These are phyloP conservation scores for Calliphora vicina DNA, from an alignment of 1,140 invertebrate genomes.

Conservation along the genomic window DNA sequence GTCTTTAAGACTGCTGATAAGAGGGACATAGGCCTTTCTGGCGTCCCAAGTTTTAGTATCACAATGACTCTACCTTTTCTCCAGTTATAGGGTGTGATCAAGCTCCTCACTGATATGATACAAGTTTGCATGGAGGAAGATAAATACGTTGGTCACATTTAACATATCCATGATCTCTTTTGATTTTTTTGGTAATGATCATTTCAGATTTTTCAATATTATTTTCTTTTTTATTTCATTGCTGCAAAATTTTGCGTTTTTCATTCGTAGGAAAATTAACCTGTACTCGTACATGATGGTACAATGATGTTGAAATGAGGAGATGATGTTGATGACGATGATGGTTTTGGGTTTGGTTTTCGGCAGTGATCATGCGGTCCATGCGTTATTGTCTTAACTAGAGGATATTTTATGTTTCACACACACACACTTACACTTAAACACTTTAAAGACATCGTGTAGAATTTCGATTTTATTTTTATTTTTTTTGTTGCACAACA, in stretches of 20 bases:
- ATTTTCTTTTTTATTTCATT: not conserved
- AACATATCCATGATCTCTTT: not conserved
- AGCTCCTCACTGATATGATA: no score
- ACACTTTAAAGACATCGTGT: not conserved
- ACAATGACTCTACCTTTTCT: no score
- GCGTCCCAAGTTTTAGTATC: no score
- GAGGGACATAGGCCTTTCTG: no score
- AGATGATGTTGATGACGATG: not conserved
- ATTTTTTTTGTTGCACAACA: not conserved
- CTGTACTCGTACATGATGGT: not conserved
- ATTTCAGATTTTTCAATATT: constrained; percentile 7
- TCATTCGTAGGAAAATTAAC: not conserved
- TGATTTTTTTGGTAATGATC: not conserved
- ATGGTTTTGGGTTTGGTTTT: not conserved
- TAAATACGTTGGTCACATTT: not conserved
- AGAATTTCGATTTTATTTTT: not conserved
- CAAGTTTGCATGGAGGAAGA: no score
- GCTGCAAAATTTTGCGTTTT: not conserved
- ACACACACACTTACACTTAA: not conserved
- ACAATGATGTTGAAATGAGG: not conserved
- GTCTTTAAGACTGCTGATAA: no score
- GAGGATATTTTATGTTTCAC: not conserved
- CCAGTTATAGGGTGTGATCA: no score
- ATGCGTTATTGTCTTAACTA: not conserved
- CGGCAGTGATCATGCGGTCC: not conserved